Base-by-base conservation (phyloP, 1,140 invertebrate genomes). In the Drosophila lowei region DNA sequence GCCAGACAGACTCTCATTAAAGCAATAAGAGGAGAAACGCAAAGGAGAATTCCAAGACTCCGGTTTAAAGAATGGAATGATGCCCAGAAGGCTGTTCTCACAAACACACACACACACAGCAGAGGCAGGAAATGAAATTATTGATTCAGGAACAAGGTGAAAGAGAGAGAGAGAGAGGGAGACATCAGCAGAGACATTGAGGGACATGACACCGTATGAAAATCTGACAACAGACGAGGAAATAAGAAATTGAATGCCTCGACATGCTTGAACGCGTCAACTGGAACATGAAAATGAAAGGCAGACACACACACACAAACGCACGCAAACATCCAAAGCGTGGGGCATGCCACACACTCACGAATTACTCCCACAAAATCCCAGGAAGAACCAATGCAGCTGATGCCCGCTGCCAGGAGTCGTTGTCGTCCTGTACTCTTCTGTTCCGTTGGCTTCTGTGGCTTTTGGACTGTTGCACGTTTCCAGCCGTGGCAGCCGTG, bases 161-260 rank as follows among this genome's bases (percentile, higher is more conserved):
- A 0, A 6, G 11, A 28, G 11, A 50, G 6, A 30, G 43, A 30
- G 15, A 15, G n/a, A 23, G 18, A 18, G 18, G 13, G 34, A 38
- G 21, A 54, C 11, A n/a, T 15, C 42, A 21, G 18, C 4, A 46
- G n/a, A 11, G 34, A 13, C 34, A 38, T 38, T 38, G 34, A 38
- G 34, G 49, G 41, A 83, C 78, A 83, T 83, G 68, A 81, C 78
- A 62, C 62, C 76, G 74, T 66, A 79, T 64, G 79, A 83, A 83
- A 84, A 83, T 79, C 76, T 79, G 80, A 83, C 79, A 76, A 79
- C 44, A 60, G 71, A 74, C 71, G 61, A 64, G 66, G 21, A 72
- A 72, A 72, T 72, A 73, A 80, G 66, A 77, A 84, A 77, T 77
- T 80, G 77, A 86, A 85, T 62, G 72, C 55, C 59, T 62, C 62